These are phyloP conservation scores for Gallinago media DNA, from an alignment of 2,113 vertebrate genomes.

Conservation along the genomic window DNA sequence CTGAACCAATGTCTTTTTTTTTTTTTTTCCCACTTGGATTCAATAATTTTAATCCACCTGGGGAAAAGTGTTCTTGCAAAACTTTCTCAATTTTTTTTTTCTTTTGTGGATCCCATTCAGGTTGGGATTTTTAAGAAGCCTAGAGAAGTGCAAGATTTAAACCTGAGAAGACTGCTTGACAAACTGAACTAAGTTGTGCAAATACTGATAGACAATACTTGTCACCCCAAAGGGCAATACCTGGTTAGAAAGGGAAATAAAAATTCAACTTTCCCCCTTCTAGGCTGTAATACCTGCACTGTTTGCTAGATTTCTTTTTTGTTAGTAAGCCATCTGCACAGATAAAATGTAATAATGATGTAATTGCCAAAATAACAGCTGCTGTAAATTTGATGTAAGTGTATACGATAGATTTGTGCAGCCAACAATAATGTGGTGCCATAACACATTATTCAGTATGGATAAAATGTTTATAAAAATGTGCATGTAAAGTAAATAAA, in stretches of 20 bases:
- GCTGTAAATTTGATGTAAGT: neutral
- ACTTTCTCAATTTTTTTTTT: neutral
- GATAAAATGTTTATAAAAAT: neutral
- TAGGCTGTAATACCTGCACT: neutral
- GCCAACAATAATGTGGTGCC: neutral
- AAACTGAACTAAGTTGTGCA: neutral
- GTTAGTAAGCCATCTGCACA: neutral
- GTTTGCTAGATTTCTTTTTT: neutral
- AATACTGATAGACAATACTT: neutral
- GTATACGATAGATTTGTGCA: neutral
- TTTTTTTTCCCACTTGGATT: neutral
- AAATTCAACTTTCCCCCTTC: neutral
- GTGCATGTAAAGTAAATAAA: neutral
- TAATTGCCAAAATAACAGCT: slow-evolving; percentile 18
- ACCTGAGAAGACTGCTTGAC: neutral
- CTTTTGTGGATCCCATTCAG: neutral
- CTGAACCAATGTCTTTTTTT: neutral
- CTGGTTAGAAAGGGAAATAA: neutral
- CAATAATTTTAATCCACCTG: neutral
- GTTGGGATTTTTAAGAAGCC: neutral
- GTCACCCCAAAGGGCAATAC: neutral
- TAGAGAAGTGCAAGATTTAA: neutral
- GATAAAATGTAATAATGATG: neutral
- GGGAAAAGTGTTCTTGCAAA: neutral
- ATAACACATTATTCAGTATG: neutral